Conservation (phyloP, 2,797 vertebrate genomes). For the Megalops cyprinoides region DNA sequence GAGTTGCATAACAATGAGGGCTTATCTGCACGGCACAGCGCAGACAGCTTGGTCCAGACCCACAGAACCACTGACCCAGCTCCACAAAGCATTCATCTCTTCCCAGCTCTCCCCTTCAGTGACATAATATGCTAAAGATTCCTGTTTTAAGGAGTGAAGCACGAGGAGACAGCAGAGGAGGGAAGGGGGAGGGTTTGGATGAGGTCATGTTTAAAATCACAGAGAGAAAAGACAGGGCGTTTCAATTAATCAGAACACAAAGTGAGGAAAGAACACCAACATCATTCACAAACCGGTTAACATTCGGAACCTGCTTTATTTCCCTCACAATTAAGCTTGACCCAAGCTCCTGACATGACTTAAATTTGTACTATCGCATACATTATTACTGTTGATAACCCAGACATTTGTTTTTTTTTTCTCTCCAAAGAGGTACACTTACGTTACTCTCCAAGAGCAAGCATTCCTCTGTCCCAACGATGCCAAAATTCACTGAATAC, state of each 20-base stretch:
- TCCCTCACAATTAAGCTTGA: neutral
- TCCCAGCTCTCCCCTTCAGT: neutral
- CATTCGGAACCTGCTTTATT: no score
- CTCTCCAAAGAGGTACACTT: neutral
- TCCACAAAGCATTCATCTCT: neutral
- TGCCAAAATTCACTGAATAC: neutral
- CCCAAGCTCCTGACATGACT: no score
- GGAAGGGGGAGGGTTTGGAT: conserved; percentile 2
- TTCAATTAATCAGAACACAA: neutral
- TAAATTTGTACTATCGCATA: neutral
- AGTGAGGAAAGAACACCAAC: neutral
- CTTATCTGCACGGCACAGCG: conserved; percentile 66
- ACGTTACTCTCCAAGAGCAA: neutral
- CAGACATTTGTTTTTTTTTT: no score
- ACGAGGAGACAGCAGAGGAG: neutral
- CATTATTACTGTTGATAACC: neutral
- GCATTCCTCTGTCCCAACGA: neutral
- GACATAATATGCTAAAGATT: neutral
- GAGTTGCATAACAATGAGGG: conserved; percentile 77
- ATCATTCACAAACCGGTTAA: neutral
- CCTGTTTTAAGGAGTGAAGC: neutral
- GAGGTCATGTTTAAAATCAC: conserved; percentile 1
- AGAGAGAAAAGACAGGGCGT: neutral
- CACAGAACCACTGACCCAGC: neutral
- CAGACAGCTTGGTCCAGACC: conserved; percentile 55